phyloP scores from a whole-genome alignment of 2,113 vertebrate genomes.

The Willisornis vidua region DNA sequence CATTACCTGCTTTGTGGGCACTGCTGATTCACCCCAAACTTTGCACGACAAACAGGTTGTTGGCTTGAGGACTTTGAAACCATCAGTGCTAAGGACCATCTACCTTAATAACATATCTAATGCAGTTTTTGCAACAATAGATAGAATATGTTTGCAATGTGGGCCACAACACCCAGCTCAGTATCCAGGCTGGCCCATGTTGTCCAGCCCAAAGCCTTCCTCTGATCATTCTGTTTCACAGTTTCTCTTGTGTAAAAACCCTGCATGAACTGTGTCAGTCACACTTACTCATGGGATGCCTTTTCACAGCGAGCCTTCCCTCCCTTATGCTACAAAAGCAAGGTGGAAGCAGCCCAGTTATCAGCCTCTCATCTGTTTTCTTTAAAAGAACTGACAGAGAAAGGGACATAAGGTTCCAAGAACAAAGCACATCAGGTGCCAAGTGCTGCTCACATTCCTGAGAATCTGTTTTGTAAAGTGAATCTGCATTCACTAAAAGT shows the following conservation, averaged over 20 bases:
- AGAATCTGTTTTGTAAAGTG: not conserved
- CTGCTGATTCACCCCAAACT: not conserved
- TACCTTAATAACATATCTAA: rapidly evolving
- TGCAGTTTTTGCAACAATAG: not conserved
- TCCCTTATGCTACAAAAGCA: not conserved
- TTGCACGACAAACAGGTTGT: not conserved
- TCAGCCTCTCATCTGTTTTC: not conserved
- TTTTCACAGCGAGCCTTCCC: not conserved
- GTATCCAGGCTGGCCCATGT: not conserved
- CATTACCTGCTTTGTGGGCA: not conserved
- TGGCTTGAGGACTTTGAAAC: not conserved
- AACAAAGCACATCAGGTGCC: not conserved
- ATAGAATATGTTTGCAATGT: not conserved
- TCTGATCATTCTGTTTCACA: not conserved
- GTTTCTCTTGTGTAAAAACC: not conserved
- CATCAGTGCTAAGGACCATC: not conserved
- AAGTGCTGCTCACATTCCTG: not conserved
- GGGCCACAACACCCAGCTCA: not conserved
- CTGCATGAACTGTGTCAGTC: too few relatives aligned
- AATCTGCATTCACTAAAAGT: not conserved
- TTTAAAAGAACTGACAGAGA: not conserved
- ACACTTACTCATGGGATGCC: not conserved
- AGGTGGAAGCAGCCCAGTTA: not conserved
- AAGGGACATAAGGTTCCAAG: not conserved
- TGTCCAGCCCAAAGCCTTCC: not conserved